These are phyloP conservation scores for Zootermopsis nevadensis DNA, from an alignment of 2,888 invertebrate species.

Conservation along the genomic window DNA sequence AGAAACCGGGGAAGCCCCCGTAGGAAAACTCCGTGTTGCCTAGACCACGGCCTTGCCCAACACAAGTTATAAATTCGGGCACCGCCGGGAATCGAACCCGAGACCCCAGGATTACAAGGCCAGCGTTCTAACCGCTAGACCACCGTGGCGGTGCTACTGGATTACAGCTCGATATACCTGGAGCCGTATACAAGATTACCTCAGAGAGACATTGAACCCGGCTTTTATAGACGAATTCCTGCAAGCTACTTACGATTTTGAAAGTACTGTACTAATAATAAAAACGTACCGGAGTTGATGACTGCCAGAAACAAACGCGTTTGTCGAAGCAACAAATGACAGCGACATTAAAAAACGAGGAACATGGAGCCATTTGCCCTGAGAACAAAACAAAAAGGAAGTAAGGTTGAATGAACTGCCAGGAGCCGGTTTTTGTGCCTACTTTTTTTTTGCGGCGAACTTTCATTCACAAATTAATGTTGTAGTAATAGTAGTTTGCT, in stretches of 20 bases:
- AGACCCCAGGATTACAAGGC: too few species aligned
- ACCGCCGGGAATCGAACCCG: too few species aligned
- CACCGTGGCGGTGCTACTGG: too few species aligned
- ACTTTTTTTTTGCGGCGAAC: background rate
- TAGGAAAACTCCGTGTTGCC: too few species aligned
- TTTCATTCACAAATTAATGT: conserved; percentile 35
- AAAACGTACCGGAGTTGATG: background rate
- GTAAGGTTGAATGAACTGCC: conserved; percentile 31
- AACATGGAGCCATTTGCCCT: background rate
- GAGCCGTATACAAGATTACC: too few species aligned
- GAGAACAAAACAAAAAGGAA: background rate
- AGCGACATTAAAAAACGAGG: background rate
- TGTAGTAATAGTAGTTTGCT: conserved; percentile 27
- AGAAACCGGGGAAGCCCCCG: too few species aligned
- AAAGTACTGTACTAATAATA: background rate
- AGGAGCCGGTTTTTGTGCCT: conserved; percentile 14
- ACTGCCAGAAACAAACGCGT: background rate
- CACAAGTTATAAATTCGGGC: too few species aligned
- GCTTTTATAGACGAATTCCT: too few species aligned
- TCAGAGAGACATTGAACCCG: background rate
- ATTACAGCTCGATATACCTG: too few species aligned
- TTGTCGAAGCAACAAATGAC: conserved; percentile 21
- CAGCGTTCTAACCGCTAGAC: too few species aligned
- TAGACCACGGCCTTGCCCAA: too few species aligned
- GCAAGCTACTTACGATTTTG: too few species aligned